Evolutionary conservation across 1,140 invertebrate genomes (phyloP), one percentile per base, ranked within the genome.

Genomic region (Maconellicoccus hirsutus): DNA sequence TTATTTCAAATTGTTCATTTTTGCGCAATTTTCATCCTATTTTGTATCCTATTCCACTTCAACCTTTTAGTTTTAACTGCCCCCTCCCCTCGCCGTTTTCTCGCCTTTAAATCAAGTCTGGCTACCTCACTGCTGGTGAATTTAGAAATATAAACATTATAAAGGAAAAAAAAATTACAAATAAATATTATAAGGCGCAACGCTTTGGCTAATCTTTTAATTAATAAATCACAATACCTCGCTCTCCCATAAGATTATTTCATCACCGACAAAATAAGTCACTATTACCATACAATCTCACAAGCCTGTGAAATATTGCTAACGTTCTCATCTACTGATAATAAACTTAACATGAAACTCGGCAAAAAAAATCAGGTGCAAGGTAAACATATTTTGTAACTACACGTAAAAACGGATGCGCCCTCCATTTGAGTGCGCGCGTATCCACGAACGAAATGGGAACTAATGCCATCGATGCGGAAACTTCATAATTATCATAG

Each of bases 361-460:
- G 29, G 12, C 12, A 12, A 52, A 19, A 52, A 52, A 52, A 52
- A 52, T 52, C 42, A 52, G 42, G 42, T 52, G 42, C 42, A 52
- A 52, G 42, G 42, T 52, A 16, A 52, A 52, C 42, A 52, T 52
- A 52, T 52, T 52, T 52, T 52, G 42, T 52, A 52, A 52, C n/a
- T 16, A 16, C 42, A 2, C 10, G n/a, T 16, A 52, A 16, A 52
- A 52, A 52, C 42, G 42, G 42, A 52, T 52, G 42, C 42, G 4
- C 42, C 42, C 42, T 52, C 16, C 42, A 52, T 52, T 8, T 19
- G 42, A 8, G 42, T 52, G 42, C 42, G 42, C 42, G 16, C 16
- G 29, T 33, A 52, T 38, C 42, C 42, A 52, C 42, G 42, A 52
- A 14, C n/a, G 3, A 16, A 52, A 52, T 52, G 42, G 42, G 42